Percentiles rank a stretch among this genome's conserved stretches.
Evolutionary conservation across 2,113 vertebrate species (phyloP).

Genomic region (Grallaria varia): DNA sequence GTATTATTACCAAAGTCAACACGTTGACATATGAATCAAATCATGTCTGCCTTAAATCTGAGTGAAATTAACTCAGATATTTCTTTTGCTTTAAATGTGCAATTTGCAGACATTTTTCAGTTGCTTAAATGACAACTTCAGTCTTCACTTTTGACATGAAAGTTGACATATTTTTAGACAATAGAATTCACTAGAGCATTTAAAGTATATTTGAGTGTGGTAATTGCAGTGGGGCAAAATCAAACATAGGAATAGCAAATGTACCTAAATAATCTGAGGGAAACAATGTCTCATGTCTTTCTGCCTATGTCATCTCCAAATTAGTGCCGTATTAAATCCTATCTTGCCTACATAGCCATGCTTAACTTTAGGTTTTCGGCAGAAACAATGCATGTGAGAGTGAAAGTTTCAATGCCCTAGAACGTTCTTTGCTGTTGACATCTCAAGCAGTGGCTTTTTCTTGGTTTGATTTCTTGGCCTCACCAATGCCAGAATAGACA

Average conservation of each 20-base stretch:
- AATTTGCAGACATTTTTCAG: constrained; percentile 54
- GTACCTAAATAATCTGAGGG: constrained; percentile 56
- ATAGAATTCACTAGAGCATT: constrained; percentile 30
- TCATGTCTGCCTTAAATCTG: constrained; percentile 31
- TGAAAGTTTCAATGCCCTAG: neutral
- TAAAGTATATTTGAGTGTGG: constrained; percentile 26
- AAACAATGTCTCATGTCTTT: constrained; percentile 42
- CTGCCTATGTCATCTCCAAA: constrained; percentile 19
- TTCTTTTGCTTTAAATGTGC: constrained; percentile 29
- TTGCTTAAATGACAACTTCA: constrained; percentile 55
- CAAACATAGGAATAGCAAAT: constrained; percentile 56
- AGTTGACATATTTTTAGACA: constrained; percentile 69
- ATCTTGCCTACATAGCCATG: neutral
- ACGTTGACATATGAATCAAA: neutral
- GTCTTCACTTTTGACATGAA: constrained; percentile 56
- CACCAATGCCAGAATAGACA: neutral
- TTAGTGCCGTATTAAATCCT: constrained; percentile 29
- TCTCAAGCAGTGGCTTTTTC: neutral
- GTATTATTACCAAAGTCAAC: neutral
- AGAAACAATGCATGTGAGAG: neutral
- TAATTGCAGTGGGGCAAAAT: constrained; percentile 58
- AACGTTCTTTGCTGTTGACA: neutral
- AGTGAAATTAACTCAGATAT: constrained; percentile 49
- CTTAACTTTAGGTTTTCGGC: neutral
- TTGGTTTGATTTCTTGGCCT: neutral